Evolutionary conservation across 2,113 vertebrate species (phyloP).

Genomic region (Istiophorus platypterus): DNA sequence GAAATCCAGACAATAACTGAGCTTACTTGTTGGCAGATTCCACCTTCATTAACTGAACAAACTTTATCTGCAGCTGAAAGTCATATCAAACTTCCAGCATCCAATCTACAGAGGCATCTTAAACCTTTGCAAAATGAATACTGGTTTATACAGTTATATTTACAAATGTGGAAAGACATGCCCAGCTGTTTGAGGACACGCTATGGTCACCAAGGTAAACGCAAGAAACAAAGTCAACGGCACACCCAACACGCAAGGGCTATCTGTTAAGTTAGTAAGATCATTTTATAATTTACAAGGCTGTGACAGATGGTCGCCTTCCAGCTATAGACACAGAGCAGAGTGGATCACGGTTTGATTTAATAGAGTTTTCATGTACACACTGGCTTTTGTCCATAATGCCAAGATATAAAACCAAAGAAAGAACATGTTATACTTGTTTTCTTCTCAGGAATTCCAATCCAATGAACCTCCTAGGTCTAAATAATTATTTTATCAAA

Average conservation of each 20-base stretch:
- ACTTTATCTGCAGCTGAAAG: conserved; percentile 1
- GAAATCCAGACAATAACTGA: background rate
- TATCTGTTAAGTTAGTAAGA: conserved; percentile 39
- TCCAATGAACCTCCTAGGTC: background rate
- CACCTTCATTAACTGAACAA: conserved; percentile 3
- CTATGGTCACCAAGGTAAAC: conserved; percentile 16
- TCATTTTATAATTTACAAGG: conserved; percentile 38
- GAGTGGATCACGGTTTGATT: conserved; percentile 28
- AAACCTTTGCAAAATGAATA: background rate
- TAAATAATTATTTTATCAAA: no score
- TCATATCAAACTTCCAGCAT: background rate
- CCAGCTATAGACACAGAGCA: conserved; percentile 14
- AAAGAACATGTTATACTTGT: background rate
- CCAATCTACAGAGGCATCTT: background rate
- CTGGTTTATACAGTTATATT: background rate
- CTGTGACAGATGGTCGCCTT: conserved; percentile 31
- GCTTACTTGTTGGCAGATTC: background rate
- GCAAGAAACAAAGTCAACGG: conserved; percentile 12
- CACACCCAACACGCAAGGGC: conserved; percentile 10
- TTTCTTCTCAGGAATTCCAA: background rate
- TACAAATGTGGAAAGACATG: background rate
- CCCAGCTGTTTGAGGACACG: background rate
- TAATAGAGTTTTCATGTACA: conserved; percentile 12
- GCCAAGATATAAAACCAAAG: background rate
- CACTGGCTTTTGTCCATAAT: background rate